Evolutionary conservation across 2,888 invertebrate genomes (phyloP), one percentile per base, ranked within the genome.

Genomic region (Acrocera orbiculus): DNA sequence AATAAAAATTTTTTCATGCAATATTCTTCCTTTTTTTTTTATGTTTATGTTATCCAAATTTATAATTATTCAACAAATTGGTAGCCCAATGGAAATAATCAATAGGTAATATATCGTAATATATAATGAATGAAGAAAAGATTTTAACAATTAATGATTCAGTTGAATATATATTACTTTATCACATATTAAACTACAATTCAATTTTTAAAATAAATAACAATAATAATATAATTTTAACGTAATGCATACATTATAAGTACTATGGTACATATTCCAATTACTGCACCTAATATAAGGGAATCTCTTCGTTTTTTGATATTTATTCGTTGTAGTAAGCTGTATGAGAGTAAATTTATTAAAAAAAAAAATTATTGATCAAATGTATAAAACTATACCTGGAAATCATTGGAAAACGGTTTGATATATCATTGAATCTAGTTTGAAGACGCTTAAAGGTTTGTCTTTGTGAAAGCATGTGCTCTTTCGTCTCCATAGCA

Each of bases 401-500:
- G 5, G 75, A 77, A 33, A 81, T 69, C 30, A 77, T 57, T 5
- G 86, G 86, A 58, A 86, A 86, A 35, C 64, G 57, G 59, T 89
- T 92, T 7, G 90, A 80, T 46, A 98, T 74, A 52, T 90, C 82
- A 51, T 92, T 90, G 57, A 98, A 79, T 46, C 87, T 74, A 7
- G 86, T 90, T 61, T 90, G 87, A 50, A 96, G 74, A 27, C 80
- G 71, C 52, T 89, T 86, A 52, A 98, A 81, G 9, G 83, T 74
- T 42, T 82, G 80, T 33, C 90, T 70, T 58, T 98, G 96, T 10
- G 76, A 74, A 25, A 80, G 69, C 45, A 98, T 67, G 58, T 92
- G 87, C 44, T 98, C 96, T 47, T 90, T 78, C 4, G 96, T 92
- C 53, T 93, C 89, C 67, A 96, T 82, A 34, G 96, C 96, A 56